A percentile compares a stretch with the other conserved stretches of the same genome.
Conservation (phyloP, 1,140 invertebrate species). For the Anthonomus grandis region DNA sequence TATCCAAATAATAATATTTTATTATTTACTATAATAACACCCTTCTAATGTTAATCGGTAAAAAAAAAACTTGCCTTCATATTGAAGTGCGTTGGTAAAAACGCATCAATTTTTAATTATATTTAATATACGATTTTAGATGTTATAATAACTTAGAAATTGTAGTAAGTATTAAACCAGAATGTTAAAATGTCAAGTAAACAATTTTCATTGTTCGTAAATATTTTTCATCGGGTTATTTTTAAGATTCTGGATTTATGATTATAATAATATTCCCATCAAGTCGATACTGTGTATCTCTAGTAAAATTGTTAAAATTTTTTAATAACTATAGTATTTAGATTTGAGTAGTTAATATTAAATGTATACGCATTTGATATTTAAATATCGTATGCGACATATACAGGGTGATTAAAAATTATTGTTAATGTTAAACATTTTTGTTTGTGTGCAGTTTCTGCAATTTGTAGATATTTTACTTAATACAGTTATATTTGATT, state of each 20-base stretch:
- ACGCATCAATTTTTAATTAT: conserved; percentile 25
- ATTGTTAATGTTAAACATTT: not conserved
- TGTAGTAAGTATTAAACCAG: conserved; percentile 43
- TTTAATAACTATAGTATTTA: conserved; percentile 30
- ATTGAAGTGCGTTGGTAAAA: conserved; percentile 23
- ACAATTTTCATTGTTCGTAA: not conserved
- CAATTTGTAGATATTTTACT: no score
- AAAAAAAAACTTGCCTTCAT: conserved; percentile 25
- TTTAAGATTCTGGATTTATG: conserved; percentile 27
- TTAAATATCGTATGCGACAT: conserved; percentile 15
- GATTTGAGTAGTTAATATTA: conserved; percentile 13
- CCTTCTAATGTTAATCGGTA: not conserved
- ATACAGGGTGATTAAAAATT: no score
- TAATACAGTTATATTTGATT: no score
- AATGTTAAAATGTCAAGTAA: conserved; percentile 29
- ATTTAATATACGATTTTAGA: conserved; percentile 19
- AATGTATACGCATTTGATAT: conserved; percentile 23
- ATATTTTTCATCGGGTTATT: no score
- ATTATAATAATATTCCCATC: conserved; percentile 33
- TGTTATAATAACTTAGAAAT: conserved; percentile 19
- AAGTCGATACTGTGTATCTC: conserved; percentile 50
- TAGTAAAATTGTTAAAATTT: conserved; percentile 51
- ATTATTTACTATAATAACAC: no score
- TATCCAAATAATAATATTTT: no score
- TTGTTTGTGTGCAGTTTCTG: no score